These are phyloP conservation scores for Diacarnus erythraeanus DNA, from an alignment of 37 sponge, comb jelly and placozoan species.

Conservation along the genomic window DNA sequence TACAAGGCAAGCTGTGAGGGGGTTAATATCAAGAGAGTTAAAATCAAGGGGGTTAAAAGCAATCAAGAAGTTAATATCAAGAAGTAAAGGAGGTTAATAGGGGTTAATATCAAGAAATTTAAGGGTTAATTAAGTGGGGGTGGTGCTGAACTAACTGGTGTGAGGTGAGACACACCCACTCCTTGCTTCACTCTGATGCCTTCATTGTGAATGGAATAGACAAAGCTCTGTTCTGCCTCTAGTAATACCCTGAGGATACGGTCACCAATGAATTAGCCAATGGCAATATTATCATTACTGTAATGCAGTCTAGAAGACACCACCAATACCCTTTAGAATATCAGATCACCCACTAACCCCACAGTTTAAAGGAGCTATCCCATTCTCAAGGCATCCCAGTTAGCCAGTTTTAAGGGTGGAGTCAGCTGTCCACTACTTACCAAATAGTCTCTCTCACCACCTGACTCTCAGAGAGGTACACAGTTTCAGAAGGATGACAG, in stretches of 20 bases:
- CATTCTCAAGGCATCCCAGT: too few relatives aligned
- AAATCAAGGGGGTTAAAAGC: not conserved
- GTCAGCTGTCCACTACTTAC: too few relatives aligned
- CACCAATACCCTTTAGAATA: too few relatives aligned
- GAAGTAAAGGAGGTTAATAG: not conserved
- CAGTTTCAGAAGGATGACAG: not conserved
- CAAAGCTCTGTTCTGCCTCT: conserved; percentile 48
- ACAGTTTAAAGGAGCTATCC: too few relatives aligned
- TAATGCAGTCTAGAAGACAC: too few relatives aligned
- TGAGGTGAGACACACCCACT: conserved; percentile 41
- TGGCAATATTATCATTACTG: too few relatives aligned
- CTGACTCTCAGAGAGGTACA: conserved; percentile 33
- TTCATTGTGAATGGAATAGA: conserved; percentile 3
- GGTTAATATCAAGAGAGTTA: not conserved
- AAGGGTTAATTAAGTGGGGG: not conserved
- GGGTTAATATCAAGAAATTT: not conserved
- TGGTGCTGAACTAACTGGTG: conserved; percentile 36
- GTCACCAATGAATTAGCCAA: not conserved
- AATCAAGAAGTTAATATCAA: not conserved
- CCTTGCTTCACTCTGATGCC: not conserved
- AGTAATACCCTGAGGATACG: conserved; percentile 24
- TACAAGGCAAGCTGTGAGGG: conserved; percentile 23
- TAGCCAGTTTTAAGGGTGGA: too few relatives aligned
- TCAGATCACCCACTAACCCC: too few relatives aligned
- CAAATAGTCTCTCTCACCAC: conserved; percentile 58